Evolutionary conservation across 1,140 invertebrate species (phyloP), one percentile per base, ranked within the genome.

Genomic region (Zophobas morio): DNA sequence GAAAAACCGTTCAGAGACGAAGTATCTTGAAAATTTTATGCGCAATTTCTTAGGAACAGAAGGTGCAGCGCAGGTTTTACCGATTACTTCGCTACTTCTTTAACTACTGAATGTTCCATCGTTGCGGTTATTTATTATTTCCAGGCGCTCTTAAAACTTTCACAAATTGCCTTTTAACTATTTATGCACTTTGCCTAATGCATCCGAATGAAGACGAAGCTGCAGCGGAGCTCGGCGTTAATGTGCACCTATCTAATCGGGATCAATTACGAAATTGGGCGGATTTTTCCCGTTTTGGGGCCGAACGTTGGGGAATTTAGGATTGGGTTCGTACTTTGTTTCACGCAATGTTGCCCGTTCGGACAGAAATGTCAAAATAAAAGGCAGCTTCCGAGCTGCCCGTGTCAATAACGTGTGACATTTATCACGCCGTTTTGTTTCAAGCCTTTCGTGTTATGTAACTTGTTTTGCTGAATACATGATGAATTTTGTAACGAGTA

Each of bases 1-100:
- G 66, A 73, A 71, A 77, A 77, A 79, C 51, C 70, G 42, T 75
- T 70, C 40, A 51, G 46, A 77, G 72, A 56, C 75, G 71, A 75
- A 57, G 40, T 75, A 72, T 74, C 74, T 46, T 78, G 80, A 81
- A 81, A 80, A 77, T 81, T 81, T 80, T 80, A 80, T 80, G 76
- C 77, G 78, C 80, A 81, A 78, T 81, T 80, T 81, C 80, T 81
- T 75, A 81, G 76, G 42, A 78, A 78, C 77, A 76, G 60, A 75
- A 76, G 76, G 76, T 79, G 77, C 74, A 70, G 60, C 5, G 56
- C 54, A 71, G 53, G 66, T 74, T 66, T 74, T 63, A 60, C 49
- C 54, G 60, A 73, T 73, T 57, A 74, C 73, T 33, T 39, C 6
- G 73, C 60, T 42, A 70, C 49, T 37, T 70, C 47, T 80, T 72